Conservation (phyloP, 2,797 vertebrate genomes). For the Nannoperca australis region DNA sequence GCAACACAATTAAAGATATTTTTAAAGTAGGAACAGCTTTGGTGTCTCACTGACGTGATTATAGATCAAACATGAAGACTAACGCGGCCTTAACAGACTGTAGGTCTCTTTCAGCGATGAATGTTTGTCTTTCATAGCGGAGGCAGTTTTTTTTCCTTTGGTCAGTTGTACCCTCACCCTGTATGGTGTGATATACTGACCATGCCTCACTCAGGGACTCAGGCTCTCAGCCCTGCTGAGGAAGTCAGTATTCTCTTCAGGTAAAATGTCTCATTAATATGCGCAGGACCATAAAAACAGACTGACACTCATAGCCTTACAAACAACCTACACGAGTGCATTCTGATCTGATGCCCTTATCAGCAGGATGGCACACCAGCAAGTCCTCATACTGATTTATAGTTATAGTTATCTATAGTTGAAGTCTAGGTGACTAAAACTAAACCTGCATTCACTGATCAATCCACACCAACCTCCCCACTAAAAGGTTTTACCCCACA, state of each 20-base stretch:
- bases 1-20: constrained; percentile 38
- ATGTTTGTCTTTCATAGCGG: too few species aligned
- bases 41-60: constrained; percentile 20
- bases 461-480: neutral
- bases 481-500: neutral
- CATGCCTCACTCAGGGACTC: neutral
- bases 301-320: neutral
- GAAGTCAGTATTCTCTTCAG: neutral
- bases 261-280: neutral
- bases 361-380: neutral
- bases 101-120: neutral
- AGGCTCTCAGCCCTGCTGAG: neutral
- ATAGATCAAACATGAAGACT: constrained; percentile 36
- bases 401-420: too few species aligned
- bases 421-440: neutral
- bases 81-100: constrained; percentile 1
- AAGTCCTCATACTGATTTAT: neutral
- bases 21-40: constrained; percentile 24
- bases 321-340: neutral
- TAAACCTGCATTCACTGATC: neutral
- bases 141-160: neutral
- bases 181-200: neutral
- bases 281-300: neutral
- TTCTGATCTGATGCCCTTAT: neutral
- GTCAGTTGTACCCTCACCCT: neutral